phyloP scores from a whole-genome alignment of 2,888 invertebrate species.

The Eurois occulta region DNA sequence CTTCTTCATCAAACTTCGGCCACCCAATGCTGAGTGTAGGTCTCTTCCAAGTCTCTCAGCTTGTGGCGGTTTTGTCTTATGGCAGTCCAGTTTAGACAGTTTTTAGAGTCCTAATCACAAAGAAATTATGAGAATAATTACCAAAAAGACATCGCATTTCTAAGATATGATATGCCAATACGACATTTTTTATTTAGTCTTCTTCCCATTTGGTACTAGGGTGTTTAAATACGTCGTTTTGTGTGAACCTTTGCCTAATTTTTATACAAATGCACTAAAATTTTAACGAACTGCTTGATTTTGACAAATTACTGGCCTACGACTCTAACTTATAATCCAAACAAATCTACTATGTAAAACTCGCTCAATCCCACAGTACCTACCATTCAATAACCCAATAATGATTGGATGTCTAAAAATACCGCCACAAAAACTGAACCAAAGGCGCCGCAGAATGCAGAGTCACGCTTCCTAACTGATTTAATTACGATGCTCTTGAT shows the following conservation, averaged over 20 bases:
- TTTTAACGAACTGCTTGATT: background rate
- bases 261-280: no score
- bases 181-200: no score
- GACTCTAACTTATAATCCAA: background rate
- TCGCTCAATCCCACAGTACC: constrained; percentile 31
- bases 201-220: no score
- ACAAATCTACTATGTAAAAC: constrained; percentile 29
- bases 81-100: no score
- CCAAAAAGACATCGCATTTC: background rate
- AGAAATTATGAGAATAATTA: background rate
- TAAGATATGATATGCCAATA: background rate
- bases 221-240: background rate
- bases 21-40: no score
- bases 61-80: no score
- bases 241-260: no score
- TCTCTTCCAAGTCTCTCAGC: no score
- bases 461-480: constrained; percentile 68
- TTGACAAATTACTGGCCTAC: background rate
- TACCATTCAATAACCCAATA: constrained; percentile 62
- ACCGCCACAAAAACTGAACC: constrained; percentile 47
- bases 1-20: no score
- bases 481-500: constrained; percentile 67
- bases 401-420: constrained; percentile 56
- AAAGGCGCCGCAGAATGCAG: constrained; percentile 42
- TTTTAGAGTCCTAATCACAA: background rate